Percentiles rank a stretch among this genome's conserved stretches.
Evolutionary conservation across 2,797 vertebrate genomes (phyloP).

Genomic region (Coreius guichenoti): DNA sequence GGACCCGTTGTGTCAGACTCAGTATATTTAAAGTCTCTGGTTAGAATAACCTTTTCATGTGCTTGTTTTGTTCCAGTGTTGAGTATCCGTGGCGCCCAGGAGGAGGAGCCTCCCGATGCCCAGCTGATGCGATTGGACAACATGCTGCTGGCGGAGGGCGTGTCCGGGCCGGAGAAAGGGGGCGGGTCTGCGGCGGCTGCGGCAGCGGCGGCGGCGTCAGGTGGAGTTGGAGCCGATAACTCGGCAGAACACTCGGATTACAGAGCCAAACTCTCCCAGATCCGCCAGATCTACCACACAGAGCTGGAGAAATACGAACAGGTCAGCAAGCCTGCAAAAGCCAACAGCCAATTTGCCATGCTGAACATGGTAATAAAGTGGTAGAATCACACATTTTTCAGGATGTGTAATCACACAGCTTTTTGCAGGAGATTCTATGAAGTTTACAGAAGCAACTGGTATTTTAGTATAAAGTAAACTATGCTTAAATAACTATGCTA

Average conservation of each 20-base stretch:
- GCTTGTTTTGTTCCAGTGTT: constrained; percentile 81
- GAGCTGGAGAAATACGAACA: constrained; percentile 99
- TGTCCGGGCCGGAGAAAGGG: constrained; percentile 94
- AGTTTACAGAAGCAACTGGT: not conserved
- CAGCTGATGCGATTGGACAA: constrained; percentile 99
- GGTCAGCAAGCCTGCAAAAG: constrained; percentile 72
- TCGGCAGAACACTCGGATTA: constrained; percentile 96
- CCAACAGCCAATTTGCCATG: not conserved
- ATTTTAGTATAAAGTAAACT: not conserved
- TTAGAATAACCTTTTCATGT: constrained; percentile 64
- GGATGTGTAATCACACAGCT: not conserved
- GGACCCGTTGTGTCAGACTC: constrained; percentile 11
- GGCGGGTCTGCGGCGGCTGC: constrained; percentile 90
- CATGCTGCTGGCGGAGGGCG: constrained; percentile 96
- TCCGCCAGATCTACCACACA: constrained; percentile 98
- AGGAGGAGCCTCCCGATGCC: constrained; percentile 95
- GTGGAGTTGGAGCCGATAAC: constrained; percentile 89
- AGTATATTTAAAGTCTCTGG: constrained; percentile 7
- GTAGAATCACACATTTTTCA: not conserved
- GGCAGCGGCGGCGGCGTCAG: constrained; percentile 88
- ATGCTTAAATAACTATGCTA: not conserved
- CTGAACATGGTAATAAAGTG: not conserved
- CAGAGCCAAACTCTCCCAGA: constrained; percentile 96
- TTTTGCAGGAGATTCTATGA: not conserved
- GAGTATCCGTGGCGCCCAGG: constrained; percentile 96